phyloP scores from a whole-genome alignment of 2,888 invertebrate species.

The Seira musarum region DNA sequence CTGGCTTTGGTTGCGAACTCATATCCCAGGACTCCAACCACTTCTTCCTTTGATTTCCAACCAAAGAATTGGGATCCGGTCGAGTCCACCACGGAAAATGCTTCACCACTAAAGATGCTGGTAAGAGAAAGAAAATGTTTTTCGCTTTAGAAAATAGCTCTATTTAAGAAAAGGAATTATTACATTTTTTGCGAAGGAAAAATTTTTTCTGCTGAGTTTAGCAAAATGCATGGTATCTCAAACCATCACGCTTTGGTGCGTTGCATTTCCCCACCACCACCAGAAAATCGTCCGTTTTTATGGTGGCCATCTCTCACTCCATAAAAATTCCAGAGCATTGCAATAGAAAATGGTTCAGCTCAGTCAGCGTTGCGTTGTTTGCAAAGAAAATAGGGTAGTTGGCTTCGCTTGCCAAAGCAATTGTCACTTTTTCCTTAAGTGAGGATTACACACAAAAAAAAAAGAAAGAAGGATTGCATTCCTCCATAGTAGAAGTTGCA shows the following conservation, averaged over 20 bases:
- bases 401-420: too few species aligned
- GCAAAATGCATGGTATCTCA: conserved; percentile 23
- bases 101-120: conserved; percentile 61
- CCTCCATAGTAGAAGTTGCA: too few species aligned
- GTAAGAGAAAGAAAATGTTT: conserved; percentile 45
- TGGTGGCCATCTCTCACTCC: conserved; percentile 14
- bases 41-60: conserved; percentile 65
- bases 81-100: conserved; percentile 56
- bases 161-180: too few species aligned
- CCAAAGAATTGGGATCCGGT: conserved; percentile 65
- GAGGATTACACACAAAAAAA: too few species aligned
- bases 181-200: conserved; percentile 30
- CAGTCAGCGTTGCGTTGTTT: background rate
- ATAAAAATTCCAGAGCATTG: too few species aligned
- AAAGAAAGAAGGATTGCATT: conserved; percentile 31
- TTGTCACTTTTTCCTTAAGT: conserved; percentile 43
- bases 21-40: conserved; percentile 62
- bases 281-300: conserved; percentile 37
- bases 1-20: conserved; percentile 67
- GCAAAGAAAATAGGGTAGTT: conserved; percentile 28
- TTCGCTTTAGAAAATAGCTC: too few species aligned
- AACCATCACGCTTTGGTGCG: conserved; percentile 31
- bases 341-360: background rate
- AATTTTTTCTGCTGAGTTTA: conserved; percentile 8
- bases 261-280: background rate